Conservation (phyloP, 1,140 invertebrate genomes). For the Danaus plexippus region DNA sequence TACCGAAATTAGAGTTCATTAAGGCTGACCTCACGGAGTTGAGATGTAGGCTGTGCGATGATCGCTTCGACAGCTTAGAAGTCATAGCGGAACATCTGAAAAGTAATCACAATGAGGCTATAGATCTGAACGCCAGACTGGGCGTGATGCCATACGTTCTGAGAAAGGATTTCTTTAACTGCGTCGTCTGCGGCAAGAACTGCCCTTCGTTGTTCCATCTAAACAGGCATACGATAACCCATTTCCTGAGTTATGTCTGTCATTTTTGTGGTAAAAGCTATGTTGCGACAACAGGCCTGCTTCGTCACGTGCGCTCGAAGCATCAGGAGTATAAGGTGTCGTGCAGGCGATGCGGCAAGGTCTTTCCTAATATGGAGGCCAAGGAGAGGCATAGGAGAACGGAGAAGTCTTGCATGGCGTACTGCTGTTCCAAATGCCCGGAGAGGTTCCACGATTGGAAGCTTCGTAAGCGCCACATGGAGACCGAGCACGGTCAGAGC, state of each 20-base stretch:
- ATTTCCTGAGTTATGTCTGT: conserved; percentile 55
- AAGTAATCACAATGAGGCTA: conserved; percentile 25
- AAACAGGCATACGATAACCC: conserved; percentile 54
- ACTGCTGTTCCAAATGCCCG: conserved; percentile 49
- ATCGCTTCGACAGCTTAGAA: conserved; percentile 31
- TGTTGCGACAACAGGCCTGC: conserved; percentile 43
- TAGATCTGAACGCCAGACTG: conserved; percentile 37
- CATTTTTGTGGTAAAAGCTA: conserved; percentile 58
- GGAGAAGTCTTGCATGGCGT: conserved; percentile 54
- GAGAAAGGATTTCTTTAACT: conserved; percentile 37
- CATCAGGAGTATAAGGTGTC: conserved; percentile 50
- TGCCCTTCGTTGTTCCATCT: conserved; percentile 50
- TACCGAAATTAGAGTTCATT: conserved; percentile 55
- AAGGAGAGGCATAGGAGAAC: conserved; percentile 47
- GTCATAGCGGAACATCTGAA: conserved; percentile 36
- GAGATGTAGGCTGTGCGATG: conserved; percentile 37
- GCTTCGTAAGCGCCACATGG: conserved; percentile 45
- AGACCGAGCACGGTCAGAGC: conserved; percentile 38
- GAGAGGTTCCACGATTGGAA: conserved; percentile 55
- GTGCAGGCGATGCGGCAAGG: conserved; percentile 44
- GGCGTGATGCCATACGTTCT: conserved; percentile 56
- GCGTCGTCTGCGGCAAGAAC: conserved; percentile 47
- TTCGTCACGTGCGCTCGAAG: conserved; percentile 46
- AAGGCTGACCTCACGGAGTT: conserved; percentile 54
- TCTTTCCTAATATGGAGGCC: conserved; percentile 52